Base-by-base conservation (phyloP, 2,113 vertebrate species). In the Fregetta grallaria region DNA sequence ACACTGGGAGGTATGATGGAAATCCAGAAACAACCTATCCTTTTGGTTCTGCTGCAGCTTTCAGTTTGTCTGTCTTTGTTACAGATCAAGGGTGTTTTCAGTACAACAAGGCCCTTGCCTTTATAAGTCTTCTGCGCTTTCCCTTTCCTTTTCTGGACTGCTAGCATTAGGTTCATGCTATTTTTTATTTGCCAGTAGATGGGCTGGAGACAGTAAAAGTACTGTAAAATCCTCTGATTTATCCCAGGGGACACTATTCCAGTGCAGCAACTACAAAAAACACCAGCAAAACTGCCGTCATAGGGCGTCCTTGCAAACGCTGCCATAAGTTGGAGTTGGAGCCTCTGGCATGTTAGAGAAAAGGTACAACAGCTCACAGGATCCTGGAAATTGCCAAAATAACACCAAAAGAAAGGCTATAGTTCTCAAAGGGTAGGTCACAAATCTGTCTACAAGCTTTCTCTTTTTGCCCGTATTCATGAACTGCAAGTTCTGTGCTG, bases 281-380 rank as follows among this genome's bases (percentile, higher is more conserved):
- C 17, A 50, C 5, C 26, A 70, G 59, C 15, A 38, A 77, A 91
- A 16, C 4, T 86, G 21, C 7, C 1, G 1, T 74, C 44, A 40
- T 10, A 65, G 17, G 9, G 32, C 2, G 2, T 56, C 19, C 40
- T 72, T 1, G 0, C 25, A 96, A 68, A 62, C 6, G 3, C 12
- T 82, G 27, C 18, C 7, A 1, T 32, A 56, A 23, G 0, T 15
- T 32, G 23, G 5, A 6, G 3, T 3, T 84, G n/a, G 36, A 85
- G 53, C 14, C 8, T 65, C 47, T 0, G 0, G 15, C 0, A 0
- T 21, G 10, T 34, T 63, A 40, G 4, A 63, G 63, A 56, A 88
- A 91, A 84, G 6, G 12, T 58, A 30, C 10, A 65, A 21, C n/a
- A 75, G 9, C 16, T 80, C 53, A n/a, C 34, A 62, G 26, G 29